Percentiles rank a stretch among this genome's conserved stretches.
Conservation (phyloP, 1,140 invertebrate genomes). For the Achatina immaculata region DNA sequence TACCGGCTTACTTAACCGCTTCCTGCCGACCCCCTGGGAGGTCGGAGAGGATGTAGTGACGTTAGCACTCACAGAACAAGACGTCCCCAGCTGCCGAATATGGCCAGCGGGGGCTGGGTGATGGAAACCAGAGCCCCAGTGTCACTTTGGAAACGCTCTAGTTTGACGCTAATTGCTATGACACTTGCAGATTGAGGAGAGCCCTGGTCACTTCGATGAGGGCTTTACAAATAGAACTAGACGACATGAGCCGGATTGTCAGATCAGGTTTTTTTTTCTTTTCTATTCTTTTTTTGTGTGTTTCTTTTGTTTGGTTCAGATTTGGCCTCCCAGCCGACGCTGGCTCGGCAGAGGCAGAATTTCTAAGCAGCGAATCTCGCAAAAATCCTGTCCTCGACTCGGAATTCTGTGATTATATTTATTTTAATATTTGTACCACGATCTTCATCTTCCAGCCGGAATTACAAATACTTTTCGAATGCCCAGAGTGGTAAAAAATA, state of each 20-base stretch:
- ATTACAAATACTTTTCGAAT: too few species aligned
- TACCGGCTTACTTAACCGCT: too few species aligned
- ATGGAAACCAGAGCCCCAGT: neutral
- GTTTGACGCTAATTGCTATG: neutral
- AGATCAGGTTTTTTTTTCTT: neutral
- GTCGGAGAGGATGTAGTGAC: too few species aligned
- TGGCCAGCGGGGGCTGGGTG: too few species aligned
- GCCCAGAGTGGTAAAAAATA: too few species aligned
- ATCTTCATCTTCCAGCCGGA: too few species aligned
- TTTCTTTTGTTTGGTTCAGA: neutral
- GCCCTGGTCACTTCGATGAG: neutral
- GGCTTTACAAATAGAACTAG: neutral
- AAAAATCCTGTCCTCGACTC: neutral
- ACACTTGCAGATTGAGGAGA: neutral
- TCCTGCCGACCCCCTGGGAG: too few species aligned
- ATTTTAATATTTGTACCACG: neutral
- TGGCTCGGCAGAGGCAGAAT: neutral
- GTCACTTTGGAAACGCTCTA: neutral
- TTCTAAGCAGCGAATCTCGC: neutral
- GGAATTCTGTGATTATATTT: neutral
- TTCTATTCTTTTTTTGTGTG: too few species aligned
- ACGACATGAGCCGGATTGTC: neutral
- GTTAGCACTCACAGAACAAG: too few species aligned
- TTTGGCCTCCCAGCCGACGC: neutral
- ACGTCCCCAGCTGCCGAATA: too few species aligned